Percentiles rank a stretch among this genome's conserved stretches.
Conservation (phyloP, 2,888 invertebrate species). For the Spodoptera picta region DNA sequence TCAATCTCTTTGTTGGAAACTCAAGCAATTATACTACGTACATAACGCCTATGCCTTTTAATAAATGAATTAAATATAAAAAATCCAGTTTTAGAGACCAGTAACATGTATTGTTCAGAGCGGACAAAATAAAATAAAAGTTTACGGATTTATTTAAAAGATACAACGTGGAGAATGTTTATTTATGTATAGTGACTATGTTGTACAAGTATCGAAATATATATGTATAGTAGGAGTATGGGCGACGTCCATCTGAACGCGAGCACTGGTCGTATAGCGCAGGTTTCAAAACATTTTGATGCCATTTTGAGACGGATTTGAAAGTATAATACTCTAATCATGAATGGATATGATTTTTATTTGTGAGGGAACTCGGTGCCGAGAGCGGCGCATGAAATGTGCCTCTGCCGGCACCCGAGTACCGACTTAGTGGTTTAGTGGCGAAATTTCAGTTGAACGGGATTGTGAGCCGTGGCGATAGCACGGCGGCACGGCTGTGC, state of each 20-base stretch:
- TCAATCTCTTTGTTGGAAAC: conserved; percentile 60
- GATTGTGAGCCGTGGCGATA: conserved; percentile 61
- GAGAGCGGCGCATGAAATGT: conserved; percentile 68
- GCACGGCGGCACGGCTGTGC: conserved; percentile 58
- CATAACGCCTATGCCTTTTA: conserved; percentile 52
- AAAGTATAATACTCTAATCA: conserved; percentile 66
- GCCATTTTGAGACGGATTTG: conserved; percentile 65
- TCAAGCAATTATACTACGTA: conserved; percentile 60
- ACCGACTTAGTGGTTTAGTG: conserved; percentile 65
- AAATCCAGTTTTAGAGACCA: conserved; percentile 40
- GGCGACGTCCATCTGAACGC: conserved; percentile 41
- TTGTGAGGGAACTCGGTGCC: conserved; percentile 53
- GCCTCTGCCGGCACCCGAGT: conserved; percentile 61
- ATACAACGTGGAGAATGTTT: conserved; percentile 41
- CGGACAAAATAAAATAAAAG: conserved; percentile 38
- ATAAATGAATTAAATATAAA: conserved; percentile 25
- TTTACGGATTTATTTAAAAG: conserved; percentile 40
- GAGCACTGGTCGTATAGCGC: conserved; percentile 51
- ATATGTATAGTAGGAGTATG: conserved; percentile 41
- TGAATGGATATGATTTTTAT: conserved; percentile 65
- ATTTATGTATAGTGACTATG: conserved; percentile 50
- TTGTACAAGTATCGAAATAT: conserved; percentile 37
- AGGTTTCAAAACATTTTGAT: conserved; percentile 63
- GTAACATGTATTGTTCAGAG: conserved; percentile 41
- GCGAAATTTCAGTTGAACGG: conserved; percentile 74